Conservation (phyloP, 2,797 vertebrate genomes). For the Danio jaintianensis region DNA sequence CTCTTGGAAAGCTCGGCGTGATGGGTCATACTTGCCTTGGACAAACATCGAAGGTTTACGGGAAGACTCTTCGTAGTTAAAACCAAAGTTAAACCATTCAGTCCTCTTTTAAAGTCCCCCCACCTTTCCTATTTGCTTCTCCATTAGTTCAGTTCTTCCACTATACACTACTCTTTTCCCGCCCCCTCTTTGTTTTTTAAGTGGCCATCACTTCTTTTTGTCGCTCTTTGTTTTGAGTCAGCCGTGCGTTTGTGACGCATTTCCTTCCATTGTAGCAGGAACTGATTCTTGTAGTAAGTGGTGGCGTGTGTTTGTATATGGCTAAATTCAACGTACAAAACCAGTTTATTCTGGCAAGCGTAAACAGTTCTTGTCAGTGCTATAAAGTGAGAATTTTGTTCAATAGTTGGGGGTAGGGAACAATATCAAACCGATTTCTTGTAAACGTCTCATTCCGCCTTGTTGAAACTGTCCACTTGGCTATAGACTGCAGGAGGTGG, state of each 20-base stretch:
- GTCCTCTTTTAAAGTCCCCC: constrained; percentile 69
- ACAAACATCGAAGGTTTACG: constrained; percentile 60
- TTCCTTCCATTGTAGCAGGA: constrained; percentile 85
- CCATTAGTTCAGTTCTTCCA: constrained; percentile 79
- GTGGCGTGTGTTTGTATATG: constrained; percentile 2
- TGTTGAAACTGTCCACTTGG: constrained; percentile 17
- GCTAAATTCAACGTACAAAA: constrained; percentile 8
- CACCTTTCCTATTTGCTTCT: constrained; percentile 66
- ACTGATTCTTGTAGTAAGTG: constrained; percentile 65
- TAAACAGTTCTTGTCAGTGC: constrained; percentile 28
- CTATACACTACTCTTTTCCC: constrained; percentile 69
- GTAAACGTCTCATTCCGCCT: neutral
- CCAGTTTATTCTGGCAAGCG: constrained; percentile 5
- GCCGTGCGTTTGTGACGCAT: constrained; percentile 74
- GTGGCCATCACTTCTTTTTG: constrained; percentile 69
- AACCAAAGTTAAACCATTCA: constrained; percentile 61
- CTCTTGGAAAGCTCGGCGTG: constrained; percentile 61
- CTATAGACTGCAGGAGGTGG: constrained; percentile 26
- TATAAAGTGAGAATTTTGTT: constrained; percentile 29
- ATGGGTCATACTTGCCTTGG: constrained; percentile 60
- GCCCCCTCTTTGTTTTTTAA: constrained; percentile 67
- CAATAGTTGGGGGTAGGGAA: constrained; percentile 13
- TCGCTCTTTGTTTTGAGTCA: constrained; percentile 74
- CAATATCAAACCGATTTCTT: constrained; percentile 20
- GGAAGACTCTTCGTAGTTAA: constrained; percentile 56